Evolutionary conservation across 2,113 vertebrate species (phyloP).

Genomic region (Chionodraco myersi): DNA sequence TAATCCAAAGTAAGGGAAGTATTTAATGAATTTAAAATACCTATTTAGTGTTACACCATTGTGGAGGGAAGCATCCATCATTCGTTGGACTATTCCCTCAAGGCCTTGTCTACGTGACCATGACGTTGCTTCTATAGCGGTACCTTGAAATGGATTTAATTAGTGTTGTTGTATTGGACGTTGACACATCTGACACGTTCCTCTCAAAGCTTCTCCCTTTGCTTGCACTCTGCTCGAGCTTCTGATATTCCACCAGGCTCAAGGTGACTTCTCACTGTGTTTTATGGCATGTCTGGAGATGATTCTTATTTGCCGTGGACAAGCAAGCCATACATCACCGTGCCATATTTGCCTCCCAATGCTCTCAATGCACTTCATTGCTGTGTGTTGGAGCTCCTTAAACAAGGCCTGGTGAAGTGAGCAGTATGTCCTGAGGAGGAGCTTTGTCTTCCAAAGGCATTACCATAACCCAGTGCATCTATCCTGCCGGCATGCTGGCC

Average conservation of each 20-base stretch:
- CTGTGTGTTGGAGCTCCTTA: conserved; percentile 73
- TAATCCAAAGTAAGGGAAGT: conserved; percentile 64
- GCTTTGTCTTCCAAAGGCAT: conserved; percentile 73
- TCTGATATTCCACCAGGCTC: conserved; percentile 19
- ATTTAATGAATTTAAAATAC: conserved; percentile 74
- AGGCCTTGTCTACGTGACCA: conserved; percentile 39
- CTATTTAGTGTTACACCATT: conserved; percentile 54
- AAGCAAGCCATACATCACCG: conserved; percentile 41
- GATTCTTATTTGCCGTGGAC: conserved; percentile 51
- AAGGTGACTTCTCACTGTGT: conserved; percentile 44
- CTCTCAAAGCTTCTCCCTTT: background rate
- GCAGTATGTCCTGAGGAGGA: conserved; percentile 65
- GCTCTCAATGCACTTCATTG: conserved; percentile 39
- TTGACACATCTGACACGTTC: conserved; percentile 22
- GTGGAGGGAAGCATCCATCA: conserved; percentile 64
- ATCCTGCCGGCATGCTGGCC: conserved; percentile 62
- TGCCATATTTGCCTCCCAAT: conserved; percentile 31
- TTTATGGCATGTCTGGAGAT: conserved; percentile 58
- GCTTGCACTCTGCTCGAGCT: background rate
- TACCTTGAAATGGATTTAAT: conserved; percentile 49
- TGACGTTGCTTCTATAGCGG: conserved; percentile 28
- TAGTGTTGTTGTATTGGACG: conserved; percentile 31
- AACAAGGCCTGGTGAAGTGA: conserved; percentile 59
- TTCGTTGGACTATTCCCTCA: conserved; percentile 45
- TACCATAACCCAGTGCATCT: conserved; percentile 67